These are phyloP conservation scores for Tetramorium alpestre DNA, from an alignment of 1,140 invertebrate genomes.

Conservation along the genomic window DNA sequence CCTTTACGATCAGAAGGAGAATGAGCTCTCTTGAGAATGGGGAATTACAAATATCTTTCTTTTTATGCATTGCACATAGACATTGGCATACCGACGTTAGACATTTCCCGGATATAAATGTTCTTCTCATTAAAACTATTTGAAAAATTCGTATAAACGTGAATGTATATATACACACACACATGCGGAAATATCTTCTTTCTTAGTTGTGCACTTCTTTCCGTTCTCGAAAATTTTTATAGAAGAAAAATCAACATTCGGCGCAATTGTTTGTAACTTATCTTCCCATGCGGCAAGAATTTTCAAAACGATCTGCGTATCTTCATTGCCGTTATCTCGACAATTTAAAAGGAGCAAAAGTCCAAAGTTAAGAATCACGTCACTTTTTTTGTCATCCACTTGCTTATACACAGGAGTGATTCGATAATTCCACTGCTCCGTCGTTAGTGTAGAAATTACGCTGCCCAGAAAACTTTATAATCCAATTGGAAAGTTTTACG, in stretches of 20 bases:
- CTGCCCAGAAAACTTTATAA: constrained; percentile 52
- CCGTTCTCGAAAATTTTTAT: background rate
- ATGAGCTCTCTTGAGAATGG: background rate
- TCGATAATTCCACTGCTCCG: constrained; percentile 55
- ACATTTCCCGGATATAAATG: background rate
- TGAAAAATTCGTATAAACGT: background rate
- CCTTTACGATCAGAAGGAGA: background rate
- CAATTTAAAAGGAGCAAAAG: background rate
- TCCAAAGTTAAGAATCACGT: background rate
- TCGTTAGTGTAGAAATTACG: constrained; percentile 36
- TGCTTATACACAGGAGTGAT: constrained; percentile 20
- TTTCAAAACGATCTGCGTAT: background rate
- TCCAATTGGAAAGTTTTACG: constrained; percentile 63
- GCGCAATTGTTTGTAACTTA: background rate
- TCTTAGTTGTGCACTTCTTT: background rate
- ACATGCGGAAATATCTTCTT: background rate
- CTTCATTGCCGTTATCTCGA: background rate
- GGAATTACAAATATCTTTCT: background rate
- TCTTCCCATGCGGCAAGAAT: background rate
- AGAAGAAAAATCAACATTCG: background rate
- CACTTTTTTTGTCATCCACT: background rate
- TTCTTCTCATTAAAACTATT: background rate
- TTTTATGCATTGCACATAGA: background rate
- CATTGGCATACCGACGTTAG: background rate
- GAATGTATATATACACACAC: background rate